These are phyloP conservation scores for Rhynchonycteris naso DNA, from an alignment of 2,797 vertebrate species.

Conservation along the genomic window DNA sequence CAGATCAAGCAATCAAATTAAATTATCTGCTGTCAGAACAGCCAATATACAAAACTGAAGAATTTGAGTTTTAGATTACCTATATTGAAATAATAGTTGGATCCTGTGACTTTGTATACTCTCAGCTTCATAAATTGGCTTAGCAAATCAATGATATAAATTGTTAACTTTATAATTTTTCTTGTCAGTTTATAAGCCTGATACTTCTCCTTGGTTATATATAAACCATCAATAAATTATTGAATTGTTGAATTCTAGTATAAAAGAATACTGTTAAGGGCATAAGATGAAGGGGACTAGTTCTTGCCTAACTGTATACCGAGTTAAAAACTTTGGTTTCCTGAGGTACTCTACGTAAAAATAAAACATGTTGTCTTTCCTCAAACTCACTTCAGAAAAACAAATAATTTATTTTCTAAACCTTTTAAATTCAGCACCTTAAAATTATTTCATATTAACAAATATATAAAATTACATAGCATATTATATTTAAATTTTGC, in stretches of 20 bases:
- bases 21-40: conserved; percentile 5
- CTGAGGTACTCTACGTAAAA: neutral
- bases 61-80: neutral
- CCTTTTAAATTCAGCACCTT: neutral
- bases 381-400: neutral
- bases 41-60: neutral
- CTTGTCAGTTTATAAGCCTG: neutral
- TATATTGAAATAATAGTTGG: neutral
- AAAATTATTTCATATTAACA: conserved; percentile 27
- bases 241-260: neutral
- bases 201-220: neutral
- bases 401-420: neutral
- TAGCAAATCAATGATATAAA: neutral
- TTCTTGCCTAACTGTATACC: neutral
- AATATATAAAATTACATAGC: neutral
- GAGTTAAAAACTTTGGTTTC: neutral
- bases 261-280: neutral
- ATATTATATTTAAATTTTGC: neutral
- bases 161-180: neutral
- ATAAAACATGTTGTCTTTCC: neutral
- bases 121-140: neutral
- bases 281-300: neutral
- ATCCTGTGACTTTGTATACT: neutral
- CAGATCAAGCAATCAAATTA: conserved; percentile 4
- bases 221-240: neutral